phyloP scores from a whole-genome alignment of 2,888 invertebrate genomes.

The Sylvicola cinctus region DNA sequence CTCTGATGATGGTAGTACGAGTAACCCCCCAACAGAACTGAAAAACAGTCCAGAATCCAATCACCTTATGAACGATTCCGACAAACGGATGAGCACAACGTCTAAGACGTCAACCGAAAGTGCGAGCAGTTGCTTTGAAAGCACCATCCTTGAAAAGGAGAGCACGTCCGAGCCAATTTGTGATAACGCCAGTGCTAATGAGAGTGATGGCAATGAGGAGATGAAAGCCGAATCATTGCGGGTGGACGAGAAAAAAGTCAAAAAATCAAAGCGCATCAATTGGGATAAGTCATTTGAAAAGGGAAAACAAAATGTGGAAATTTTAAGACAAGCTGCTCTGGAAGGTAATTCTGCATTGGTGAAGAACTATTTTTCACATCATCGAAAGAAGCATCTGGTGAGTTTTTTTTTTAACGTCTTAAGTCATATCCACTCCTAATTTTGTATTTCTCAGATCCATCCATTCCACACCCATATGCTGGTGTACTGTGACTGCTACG shows the following conservation, averaged over 20 bases:
- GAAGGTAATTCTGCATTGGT: slow-evolving; percentile 9
- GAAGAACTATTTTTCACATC: slow-evolving; percentile 1
- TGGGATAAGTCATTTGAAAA: slow-evolving; percentile 13
- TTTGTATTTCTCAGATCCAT: slow-evolving; percentile 27
- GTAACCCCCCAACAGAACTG: not conserved
- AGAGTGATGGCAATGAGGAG: not conserved
- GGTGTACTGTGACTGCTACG: slow-evolving; percentile 59
- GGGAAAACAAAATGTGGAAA: slow-evolving; percentile 24
- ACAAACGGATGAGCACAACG: slow-evolving; percentile 23
- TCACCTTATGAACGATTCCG: slow-evolving; percentile 9
- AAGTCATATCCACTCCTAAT: no score
- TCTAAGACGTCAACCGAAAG: slow-evolving; percentile 25
- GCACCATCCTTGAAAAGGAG: not conserved
- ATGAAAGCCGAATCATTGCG: slow-evolving; percentile 7
- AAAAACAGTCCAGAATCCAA: slow-evolving; percentile 2
- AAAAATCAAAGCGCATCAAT: slow-evolving; percentile 11
- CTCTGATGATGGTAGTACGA: slow-evolving; percentile 2
- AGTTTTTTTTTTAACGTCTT: no score
- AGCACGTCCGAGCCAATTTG: no score
- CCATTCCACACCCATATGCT: slow-evolving; percentile 68
- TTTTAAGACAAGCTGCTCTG: slow-evolving; percentile 19
- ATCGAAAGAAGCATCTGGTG: no score
- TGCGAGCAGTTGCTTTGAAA: slow-evolving; percentile 15
- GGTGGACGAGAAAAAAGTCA: slow-evolving; percentile 18
- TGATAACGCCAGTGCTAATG: not conserved